Evolutionary conservation across 2,113 vertebrate genomes (phyloP).

Genomic region (Notothenia rossii): DNA sequence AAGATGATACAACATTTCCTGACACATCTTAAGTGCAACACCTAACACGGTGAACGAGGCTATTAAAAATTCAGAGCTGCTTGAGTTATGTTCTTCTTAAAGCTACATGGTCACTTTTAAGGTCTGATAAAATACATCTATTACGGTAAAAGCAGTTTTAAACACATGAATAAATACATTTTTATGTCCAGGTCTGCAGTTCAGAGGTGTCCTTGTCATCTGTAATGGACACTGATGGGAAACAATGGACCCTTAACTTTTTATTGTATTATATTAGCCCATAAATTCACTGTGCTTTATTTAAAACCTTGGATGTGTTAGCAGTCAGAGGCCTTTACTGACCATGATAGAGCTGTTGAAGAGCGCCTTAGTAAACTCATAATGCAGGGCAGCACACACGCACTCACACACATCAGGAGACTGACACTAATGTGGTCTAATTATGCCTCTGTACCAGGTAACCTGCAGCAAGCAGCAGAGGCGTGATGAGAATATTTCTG

Average conservation of each 20-base stretch:
- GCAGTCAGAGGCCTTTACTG: slow-evolving; percentile 28
- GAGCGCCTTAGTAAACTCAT: slow-evolving; percentile 38
- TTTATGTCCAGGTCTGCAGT: slow-evolving; percentile 39
- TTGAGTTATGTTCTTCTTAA: slow-evolving; percentile 41
- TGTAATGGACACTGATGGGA: slow-evolving; percentile 50
- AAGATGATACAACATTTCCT: slow-evolving; percentile 11
- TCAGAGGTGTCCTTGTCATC: slow-evolving; percentile 50
- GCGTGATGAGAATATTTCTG: slow-evolving; percentile 54
- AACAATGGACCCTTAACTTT: slow-evolving; percentile 52
- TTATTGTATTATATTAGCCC: slow-evolving; percentile 31
- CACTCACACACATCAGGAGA: slow-evolving; percentile 17
- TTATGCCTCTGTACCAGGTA: slow-evolving; percentile 55
- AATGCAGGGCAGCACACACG: neutral
- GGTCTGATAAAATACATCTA: slow-evolving; percentile 48
- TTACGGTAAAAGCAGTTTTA: slow-evolving; percentile 27
- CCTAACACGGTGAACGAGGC: neutral
- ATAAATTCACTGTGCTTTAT: slow-evolving; percentile 54
- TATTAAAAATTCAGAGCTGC: slow-evolving; percentile 35
- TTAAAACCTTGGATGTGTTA: slow-evolving; percentile 37
- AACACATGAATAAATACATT: slow-evolving; percentile 42
- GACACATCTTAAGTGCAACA: neutral
- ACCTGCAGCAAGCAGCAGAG: slow-evolving; percentile 62
- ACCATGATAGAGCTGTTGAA: slow-evolving; percentile 30
- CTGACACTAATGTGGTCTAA: slow-evolving; percentile 71
- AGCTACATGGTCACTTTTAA: slow-evolving; percentile 29